These are phyloP conservation scores for Myopa testacea DNA, from an alignment of 2,888 invertebrate species.

Conservation along the genomic window DNA sequence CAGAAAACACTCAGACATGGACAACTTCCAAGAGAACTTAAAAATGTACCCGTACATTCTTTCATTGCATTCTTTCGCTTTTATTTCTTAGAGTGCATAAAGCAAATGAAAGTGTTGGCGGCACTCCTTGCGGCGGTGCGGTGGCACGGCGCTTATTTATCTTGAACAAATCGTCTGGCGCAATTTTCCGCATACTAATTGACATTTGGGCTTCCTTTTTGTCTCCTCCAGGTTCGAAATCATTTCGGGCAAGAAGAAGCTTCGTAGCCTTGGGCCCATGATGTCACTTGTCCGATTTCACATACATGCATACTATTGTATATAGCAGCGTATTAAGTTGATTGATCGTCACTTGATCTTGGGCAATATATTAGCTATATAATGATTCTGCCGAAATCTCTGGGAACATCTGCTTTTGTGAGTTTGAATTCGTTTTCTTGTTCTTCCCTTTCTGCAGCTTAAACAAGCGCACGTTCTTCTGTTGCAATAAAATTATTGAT, in stretches of 20 bases:
- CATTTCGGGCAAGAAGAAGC: no score
- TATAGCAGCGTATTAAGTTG: slow-evolving; percentile 7
- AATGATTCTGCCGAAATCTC: background rate
- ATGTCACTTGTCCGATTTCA: background rate
- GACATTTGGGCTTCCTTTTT: background rate
- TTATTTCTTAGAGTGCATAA: background rate
- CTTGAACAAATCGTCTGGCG: slow-evolving; percentile 15
- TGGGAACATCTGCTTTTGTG: background rate
- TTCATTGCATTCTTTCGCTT: background rate
- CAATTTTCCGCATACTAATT: slow-evolving; percentile 20
- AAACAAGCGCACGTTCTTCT: background rate
- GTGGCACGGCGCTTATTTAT: background rate
- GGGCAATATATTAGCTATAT: slow-evolving; percentile 13
- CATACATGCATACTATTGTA: background rate
- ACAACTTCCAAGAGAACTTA: no score
- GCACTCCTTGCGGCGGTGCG: background rate
- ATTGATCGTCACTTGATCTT: slow-evolving; percentile 22
- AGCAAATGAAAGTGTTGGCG: slow-evolving; percentile 7
- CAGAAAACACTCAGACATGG: no score
- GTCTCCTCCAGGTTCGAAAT: no score
- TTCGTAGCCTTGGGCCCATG: background rate
- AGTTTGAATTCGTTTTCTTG: background rate
- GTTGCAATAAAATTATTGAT: slow-evolving; percentile 22
- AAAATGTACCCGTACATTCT: background rate
- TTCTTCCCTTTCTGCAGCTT: background rate